phyloP scores from a whole-genome alignment of 2,888 invertebrate species.

The Teleogryllus oceanicus region DNA sequence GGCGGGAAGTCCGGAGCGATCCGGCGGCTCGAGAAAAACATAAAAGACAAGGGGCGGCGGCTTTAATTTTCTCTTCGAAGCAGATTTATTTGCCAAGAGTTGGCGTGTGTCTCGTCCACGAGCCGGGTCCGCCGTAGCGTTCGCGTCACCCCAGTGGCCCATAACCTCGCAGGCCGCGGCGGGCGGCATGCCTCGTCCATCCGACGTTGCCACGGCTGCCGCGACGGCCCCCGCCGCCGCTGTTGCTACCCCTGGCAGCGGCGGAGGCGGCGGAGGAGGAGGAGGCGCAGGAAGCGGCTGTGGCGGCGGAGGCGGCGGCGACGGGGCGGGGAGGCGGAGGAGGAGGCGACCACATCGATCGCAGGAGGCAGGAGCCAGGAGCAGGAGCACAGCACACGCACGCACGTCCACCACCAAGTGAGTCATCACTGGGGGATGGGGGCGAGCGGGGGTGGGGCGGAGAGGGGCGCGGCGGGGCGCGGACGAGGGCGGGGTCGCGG shows the following conservation, averaged over 20 bases:
- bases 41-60: too few species aligned
- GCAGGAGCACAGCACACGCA: neutral
- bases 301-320: neutral
- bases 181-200: neutral
- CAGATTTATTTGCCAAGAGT: too few species aligned
- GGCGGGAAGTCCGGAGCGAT: too few species aligned
- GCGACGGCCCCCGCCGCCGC: neutral
- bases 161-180: constrained; percentile 5
- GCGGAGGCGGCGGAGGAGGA: neutral
- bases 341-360: constrained; percentile 1
- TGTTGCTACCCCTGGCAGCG: neutral
- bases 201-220: constrained; percentile 1
- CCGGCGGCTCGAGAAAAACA: too few species aligned
- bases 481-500: neutral
- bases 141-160: neutral
- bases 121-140: too few species aligned
- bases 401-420: constrained; percentile 18
- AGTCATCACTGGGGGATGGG: neutral
- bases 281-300: neutral
- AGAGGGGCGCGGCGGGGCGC: neutral
- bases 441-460: neutral
- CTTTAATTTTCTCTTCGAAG: too few species aligned
- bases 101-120: too few species aligned
- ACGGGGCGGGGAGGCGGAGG: neutral
- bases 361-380: constrained; percentile 5